phyloP scores from a whole-genome alignment of 2,113 vertebrate genomes.

The Tiliqua scincoides region DNA sequence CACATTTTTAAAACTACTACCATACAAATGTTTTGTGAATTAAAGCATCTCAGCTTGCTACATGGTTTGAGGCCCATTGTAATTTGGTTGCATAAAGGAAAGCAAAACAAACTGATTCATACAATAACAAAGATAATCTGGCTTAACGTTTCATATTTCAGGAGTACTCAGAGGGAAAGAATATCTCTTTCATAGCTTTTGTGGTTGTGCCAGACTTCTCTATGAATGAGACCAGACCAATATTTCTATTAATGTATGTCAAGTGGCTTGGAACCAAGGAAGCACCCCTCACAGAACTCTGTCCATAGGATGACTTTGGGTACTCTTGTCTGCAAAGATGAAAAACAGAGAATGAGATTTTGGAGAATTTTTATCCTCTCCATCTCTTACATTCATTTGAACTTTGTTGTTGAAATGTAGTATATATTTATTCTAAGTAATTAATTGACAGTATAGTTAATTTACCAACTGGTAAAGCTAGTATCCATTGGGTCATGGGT shows the following conservation, averaged over 20 bases:
- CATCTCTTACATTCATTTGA: too few relatives aligned
- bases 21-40: not conserved
- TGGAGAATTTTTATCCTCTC: not conserved
- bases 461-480: not conserved
- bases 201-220: not conserved
- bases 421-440: too few relatives aligned
- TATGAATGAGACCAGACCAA: not conserved
- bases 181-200: not conserved
- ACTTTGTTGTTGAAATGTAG: too few relatives aligned
- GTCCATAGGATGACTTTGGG: not conserved
- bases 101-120: constrained; percentile 4
- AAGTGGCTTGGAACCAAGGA: not conserved
- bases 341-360: not conserved
- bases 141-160: not conserved
- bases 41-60: constrained; percentile 7
- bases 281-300: not conserved
- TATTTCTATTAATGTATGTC: too few relatives aligned
- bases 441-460: not conserved
- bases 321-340: not conserved
- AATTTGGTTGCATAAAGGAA: not conserved
- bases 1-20: not conserved
- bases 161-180: not conserved
- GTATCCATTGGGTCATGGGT: too few relatives aligned
- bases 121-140: not conserved
- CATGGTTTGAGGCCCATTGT: not conserved